These are phyloP conservation scores for Cyclophora albipunctata DNA, from an alignment of 2,888 invertebrate genomes.

Conservation along the genomic window DNA sequence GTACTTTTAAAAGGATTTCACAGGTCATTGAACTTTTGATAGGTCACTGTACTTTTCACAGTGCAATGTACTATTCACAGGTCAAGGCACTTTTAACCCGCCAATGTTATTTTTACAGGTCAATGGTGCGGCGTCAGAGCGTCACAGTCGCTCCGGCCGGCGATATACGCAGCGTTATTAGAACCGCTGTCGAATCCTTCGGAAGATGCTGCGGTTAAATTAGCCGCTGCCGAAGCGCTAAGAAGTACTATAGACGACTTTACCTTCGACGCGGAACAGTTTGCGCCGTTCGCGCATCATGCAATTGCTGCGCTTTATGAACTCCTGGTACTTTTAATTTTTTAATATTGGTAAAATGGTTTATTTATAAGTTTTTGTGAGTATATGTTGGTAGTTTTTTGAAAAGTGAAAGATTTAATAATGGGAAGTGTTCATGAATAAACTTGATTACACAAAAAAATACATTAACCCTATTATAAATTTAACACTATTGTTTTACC, in stretches of 20 bases:
- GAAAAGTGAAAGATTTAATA: too few relatives aligned
- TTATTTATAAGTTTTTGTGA: too few relatives aligned
- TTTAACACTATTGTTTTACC: background rate
- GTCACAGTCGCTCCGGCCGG: slow-evolving; percentile 84
- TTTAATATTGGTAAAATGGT: too few relatives aligned
- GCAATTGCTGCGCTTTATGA: slow-evolving; percentile 87
- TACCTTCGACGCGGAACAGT: slow-evolving; percentile 91
- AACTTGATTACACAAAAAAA: too few relatives aligned
- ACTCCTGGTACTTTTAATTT: slow-evolving; percentile 76
- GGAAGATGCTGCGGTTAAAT: slow-evolving; percentile 92
- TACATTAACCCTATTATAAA: too few relatives aligned
- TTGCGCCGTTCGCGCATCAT: slow-evolving; percentile 87
- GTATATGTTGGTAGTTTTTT: too few relatives aligned
- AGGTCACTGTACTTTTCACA: too few relatives aligned
- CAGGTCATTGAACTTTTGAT: background rate
- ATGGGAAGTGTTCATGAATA: too few relatives aligned
- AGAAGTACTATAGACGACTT: slow-evolving; percentile 92
- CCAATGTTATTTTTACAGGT: slow-evolving; percentile 33
- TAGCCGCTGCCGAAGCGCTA: slow-evolving; percentile 90
- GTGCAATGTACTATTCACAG: too few relatives aligned
- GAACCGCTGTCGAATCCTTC: slow-evolving; percentile 77
- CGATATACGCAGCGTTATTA: slow-evolving; percentile 85
- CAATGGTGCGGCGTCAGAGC: slow-evolving; percentile 89
- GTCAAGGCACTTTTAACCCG: too few relatives aligned
- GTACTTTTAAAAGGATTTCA: too few relatives aligned